A percentile compares a stretch with the other conserved stretches of the same genome.
phyloP scores from a whole-genome alignment of 2,888 invertebrate species.

The Spodoptera littoralis region DNA sequence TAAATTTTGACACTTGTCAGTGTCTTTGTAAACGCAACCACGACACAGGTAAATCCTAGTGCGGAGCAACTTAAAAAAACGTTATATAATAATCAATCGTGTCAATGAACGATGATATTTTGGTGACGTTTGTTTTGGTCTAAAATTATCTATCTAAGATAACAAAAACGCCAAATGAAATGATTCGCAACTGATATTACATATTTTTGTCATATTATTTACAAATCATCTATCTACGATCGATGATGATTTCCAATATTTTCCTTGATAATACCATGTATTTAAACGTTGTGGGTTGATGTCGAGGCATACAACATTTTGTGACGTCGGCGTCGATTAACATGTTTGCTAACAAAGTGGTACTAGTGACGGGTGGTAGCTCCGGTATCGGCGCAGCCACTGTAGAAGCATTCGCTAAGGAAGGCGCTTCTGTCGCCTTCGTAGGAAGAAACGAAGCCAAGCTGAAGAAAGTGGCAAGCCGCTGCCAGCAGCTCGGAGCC shows the following conservation, averaged over 20 bases:
- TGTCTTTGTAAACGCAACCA: too few species aligned
- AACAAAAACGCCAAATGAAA: too few species aligned
- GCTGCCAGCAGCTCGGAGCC: conserved; percentile 50
- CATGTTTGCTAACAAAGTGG: conserved; percentile 68
- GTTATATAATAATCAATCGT: too few species aligned
- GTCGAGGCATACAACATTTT: neutral
- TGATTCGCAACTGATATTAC: too few species aligned
- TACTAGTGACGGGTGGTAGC: conserved; percentile 85
- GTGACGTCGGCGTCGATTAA: neutral
- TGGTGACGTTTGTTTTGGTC: too few species aligned
- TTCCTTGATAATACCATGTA: neutral
- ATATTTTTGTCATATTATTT: neutral
- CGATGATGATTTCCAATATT: too few species aligned
- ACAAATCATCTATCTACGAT: neutral
- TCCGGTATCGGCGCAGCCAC: conserved; percentile 91
- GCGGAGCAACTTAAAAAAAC: too few species aligned
- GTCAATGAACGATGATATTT: too few species aligned
- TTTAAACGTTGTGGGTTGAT: neutral
- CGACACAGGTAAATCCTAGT: too few species aligned
- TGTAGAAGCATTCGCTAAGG: conserved; percentile 89
- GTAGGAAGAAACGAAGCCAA: conserved; percentile 91
- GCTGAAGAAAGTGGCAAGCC: conserved; percentile 85
- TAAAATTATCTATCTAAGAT: too few species aligned
- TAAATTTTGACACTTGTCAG: too few species aligned
- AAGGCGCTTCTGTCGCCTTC: conserved; percentile 89